These are phyloP conservation scores for Calephelis virginiensis DNA, from an alignment of 1,140 invertebrate species.

Conservation along the genomic window DNA sequence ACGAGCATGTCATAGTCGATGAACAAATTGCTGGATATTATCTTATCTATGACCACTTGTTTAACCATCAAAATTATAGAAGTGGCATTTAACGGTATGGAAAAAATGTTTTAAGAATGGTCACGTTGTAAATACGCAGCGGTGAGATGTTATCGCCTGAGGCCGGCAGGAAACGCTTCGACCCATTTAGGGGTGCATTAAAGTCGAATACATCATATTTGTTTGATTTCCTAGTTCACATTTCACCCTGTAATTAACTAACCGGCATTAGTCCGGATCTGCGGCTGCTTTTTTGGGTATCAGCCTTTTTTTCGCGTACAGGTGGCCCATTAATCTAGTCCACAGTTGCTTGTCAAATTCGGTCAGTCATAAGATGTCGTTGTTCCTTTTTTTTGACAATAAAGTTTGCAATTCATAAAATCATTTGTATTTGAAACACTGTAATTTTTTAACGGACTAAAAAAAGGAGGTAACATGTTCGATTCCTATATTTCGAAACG, in stretches of 20 bases:
- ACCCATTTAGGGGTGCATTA: constrained; percentile 77
- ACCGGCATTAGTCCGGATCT: constrained; percentile 67
- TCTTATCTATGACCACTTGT: constrained; percentile 68
- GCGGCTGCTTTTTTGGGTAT: constrained; percentile 26
- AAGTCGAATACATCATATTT: constrained; percentile 79
- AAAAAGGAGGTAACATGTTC: no score
- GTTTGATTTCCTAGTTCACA: constrained; percentile 77
- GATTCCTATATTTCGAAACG: no score
- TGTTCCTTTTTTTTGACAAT: no score
- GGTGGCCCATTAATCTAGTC: constrained; percentile 57
- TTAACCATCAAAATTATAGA: constrained; percentile 62
- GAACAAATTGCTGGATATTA: constrained; percentile 59
- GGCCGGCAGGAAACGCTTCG: constrained; percentile 71
- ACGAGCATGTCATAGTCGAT: constrained; percentile 37
- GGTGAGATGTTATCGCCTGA: constrained; percentile 64
- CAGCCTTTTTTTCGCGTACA: constrained; percentile 54
- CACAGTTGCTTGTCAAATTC: no score
- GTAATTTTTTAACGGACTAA: no score
- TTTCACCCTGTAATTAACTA: constrained; percentile 76
- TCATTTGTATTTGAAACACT: no score
- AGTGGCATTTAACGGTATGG: constrained; percentile 62
- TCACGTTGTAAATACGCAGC: constrained; percentile 61
- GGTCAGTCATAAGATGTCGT: no score
- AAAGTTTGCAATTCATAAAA: no score
- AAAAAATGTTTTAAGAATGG: constrained; percentile 60